Conservation (phyloP, 2,888 invertebrate genomes). For the Troglohyphantes excavatus region DNA sequence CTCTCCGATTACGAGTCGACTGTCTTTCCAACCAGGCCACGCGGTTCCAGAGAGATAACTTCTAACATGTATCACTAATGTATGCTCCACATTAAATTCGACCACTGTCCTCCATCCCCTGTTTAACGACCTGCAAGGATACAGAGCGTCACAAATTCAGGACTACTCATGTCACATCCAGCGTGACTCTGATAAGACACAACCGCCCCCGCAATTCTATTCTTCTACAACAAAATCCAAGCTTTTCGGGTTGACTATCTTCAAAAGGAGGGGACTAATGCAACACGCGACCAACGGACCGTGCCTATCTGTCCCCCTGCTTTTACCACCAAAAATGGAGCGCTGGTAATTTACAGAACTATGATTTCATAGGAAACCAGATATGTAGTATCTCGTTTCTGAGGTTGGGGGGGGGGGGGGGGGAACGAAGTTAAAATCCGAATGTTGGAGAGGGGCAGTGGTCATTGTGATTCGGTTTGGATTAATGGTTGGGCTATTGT, state of each 20-base stretch:
- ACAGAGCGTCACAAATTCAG: constrained; percentile 4
- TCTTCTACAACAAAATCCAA: not conserved
- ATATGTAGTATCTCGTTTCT: not conserved
- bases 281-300: constrained; percentile 40
- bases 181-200: constrained; percentile 49
- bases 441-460: constrained; percentile 4
- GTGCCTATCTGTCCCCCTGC: constrained; percentile 56
- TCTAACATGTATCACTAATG: not conserved
- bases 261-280: constrained; percentile 71
- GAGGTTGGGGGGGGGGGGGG: not conserved
- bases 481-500: not conserved
- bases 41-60: no score
- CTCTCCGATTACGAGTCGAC: no score
- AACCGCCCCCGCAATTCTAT: not conserved
- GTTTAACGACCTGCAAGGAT: not conserved
- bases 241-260: constrained; percentile 35
- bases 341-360: constrained; percentile 30
- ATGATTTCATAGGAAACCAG: constrained; percentile 27
- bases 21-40: no score
- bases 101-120: not conserved
- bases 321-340: constrained; percentile 33
- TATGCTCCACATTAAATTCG: not conserved
- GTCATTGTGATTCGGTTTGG: constrained; percentile 6
- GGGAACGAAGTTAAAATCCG: not conserved
- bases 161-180: constrained; percentile 40